Base-by-base conservation (phyloP, 1,140 invertebrate genomes). In the Hycleus phaleratus region DNA sequence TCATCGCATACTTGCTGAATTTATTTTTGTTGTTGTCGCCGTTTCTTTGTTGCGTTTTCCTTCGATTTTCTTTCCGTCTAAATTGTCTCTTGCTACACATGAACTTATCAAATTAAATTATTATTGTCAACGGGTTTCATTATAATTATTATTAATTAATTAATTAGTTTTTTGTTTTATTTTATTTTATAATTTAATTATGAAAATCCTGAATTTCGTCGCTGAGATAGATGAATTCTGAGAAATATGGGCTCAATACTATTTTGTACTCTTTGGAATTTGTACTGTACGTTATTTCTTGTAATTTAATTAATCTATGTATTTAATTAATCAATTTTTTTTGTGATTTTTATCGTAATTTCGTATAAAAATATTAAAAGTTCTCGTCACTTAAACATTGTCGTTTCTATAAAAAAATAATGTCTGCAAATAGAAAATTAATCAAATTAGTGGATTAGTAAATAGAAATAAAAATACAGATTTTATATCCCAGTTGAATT, bases 201-300 rank as follows among this genome's bases (percentile, higher is more conserved):
- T 42, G 11, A 42, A 42, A 57, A 64, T 67, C 67, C 69, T 71
- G 67, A 71, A 56, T 63, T 5, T 52, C 65, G 32, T 71, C 67
- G 54, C 66, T 71, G 66, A 68, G 66, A 64, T 67, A 47, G 39
- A 54, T 52, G 18, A 18, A 5, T 32, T 52, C 40, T 48, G 40
- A 49, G 43, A 61, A 59, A 42, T 42, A 26, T 40, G 44, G 52
- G 39, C 58, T 55, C 60, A 49, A 60, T 58, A 32, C 58, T 61
- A 46, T 52, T 71, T 72, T 72, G 69, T 72, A 72, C 71, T 72
- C 56, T 67, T 58, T 48, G 50, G 49, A 67, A 65, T 73, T 73
- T 73, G 71, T 73, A 73, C 71, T 73, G 63, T 68, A 40, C 49
- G 58, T 60, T 42, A 56, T 51, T 59, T 25, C 9, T 47, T 43